Base-by-base conservation (phyloP, 2,888 invertebrate species). In the Gymnosoma rotundatum region DNA sequence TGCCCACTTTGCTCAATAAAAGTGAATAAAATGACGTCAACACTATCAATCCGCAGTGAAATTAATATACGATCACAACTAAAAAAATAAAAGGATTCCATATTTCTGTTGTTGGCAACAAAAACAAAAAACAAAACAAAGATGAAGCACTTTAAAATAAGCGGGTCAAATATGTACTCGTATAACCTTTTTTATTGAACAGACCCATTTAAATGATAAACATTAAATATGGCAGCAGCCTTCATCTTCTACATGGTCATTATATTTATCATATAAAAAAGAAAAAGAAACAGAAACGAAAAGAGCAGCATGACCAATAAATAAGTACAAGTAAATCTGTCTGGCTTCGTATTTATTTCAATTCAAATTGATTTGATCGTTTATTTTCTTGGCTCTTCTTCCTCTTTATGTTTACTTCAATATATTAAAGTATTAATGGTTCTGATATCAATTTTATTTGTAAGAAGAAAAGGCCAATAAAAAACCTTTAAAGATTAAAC, bases 161-260 rank as follows among this genome's bases (percentile, higher is more conserved):
- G 69, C 73, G 81, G 84, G 84, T 81, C 84, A 84, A 81, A 81
- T 81, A 84, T 81, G 70, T 64, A 42, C 42, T 42, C 42, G 42
- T 42, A 81, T 84, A 84, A 84, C 78, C 84, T 84, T 81, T 84
- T 78, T 61, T 64, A 84, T 42, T 42, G 78, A 78, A 64, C 78
- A 81, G 81, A 84, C 84, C 84, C 81, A 84, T 84, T 84, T 84
- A 81, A 73, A 78, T 81, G 84, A 84, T 84, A 79, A 81, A 64
- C 81, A 78, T 81, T 81, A 81, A 84, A 81, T 83, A 79, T 83
- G 79, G 79, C 83, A 78, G 67, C 74, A 67, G 56, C 74, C 80
- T 72, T 76, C 72, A 66, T 64, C 67, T 54, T 52, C 45, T 64
- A 54, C 78, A 63, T 72, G 64, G 32, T 73, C 79, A 79, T 66